A percentile compares a stretch with the other conserved stretches of the same genome.
Conservation (phyloP, 2,888 invertebrate species). For the Pyrgus malvae region DNA sequence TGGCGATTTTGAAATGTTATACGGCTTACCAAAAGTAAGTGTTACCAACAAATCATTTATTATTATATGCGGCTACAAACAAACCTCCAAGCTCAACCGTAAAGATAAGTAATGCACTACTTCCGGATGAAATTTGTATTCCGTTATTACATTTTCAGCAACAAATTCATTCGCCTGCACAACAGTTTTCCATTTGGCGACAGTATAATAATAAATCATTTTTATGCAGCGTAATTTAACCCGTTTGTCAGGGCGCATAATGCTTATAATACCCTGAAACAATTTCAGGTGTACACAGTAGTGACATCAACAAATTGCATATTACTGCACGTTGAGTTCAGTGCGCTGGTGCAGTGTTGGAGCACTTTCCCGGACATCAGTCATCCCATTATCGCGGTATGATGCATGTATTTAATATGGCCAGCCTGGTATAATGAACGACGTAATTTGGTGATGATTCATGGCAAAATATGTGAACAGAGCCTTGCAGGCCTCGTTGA, state of each 20-base stretch:
- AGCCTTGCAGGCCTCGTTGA: not conserved
- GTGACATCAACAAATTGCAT: constrained; percentile 77
- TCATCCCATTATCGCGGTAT: constrained; percentile 62
- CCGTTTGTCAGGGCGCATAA: constrained; percentile 22
- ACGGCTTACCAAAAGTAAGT: constrained; percentile 69
- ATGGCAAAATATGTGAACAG: constrained; percentile 12
- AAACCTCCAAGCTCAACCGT: not conserved
- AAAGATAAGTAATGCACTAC: constrained; percentile 17
- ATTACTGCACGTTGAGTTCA: constrained; percentile 72
- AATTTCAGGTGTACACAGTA: constrained; percentile 68
- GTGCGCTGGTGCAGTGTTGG: constrained; percentile 69
- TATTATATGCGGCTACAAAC: not conserved
- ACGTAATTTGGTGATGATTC: constrained; percentile 18
- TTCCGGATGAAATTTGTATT: constrained; percentile 10
- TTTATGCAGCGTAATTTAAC: constrained; percentile 25
- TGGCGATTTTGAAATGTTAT: constrained; percentile 74
- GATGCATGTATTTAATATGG: constrained; percentile 57
- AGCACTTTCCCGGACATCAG: constrained; percentile 74
- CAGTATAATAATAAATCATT: constrained; percentile 26
- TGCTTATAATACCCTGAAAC: constrained; percentile 27
- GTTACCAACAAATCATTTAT: too few species aligned
- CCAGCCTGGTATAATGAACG: constrained; percentile 12
- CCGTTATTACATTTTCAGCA: constrained; percentile 25
- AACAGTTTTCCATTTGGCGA: constrained; percentile 26
- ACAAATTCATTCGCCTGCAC: constrained; percentile 23